These are phyloP conservation scores for Lynx canadensis DNA, from an alignment of 2,113 vertebrate genomes.

Conservation along the genomic window DNA sequence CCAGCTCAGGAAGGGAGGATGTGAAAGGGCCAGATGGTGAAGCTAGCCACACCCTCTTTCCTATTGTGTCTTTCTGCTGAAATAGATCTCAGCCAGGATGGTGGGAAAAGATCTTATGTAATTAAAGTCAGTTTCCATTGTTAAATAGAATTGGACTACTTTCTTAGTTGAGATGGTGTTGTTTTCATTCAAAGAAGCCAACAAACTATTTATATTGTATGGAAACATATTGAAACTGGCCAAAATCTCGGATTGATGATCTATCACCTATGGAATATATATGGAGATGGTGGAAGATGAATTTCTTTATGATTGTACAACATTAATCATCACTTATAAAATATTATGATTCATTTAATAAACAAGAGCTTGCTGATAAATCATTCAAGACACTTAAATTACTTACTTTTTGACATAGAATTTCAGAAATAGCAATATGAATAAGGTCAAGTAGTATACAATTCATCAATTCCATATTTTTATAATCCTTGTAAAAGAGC, in stretches of 20 bases:
- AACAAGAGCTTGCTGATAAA: not conserved
- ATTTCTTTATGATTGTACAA: not conserved
- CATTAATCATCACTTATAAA: not conserved
- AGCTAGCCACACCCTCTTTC: not conserved
- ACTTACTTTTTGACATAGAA: slow-evolving; percentile 22
- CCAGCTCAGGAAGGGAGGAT: not conserved
- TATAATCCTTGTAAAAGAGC: not conserved
- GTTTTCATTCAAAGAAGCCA: not conserved
- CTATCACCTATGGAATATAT: not conserved
- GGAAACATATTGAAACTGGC: not conserved
- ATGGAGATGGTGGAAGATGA: not conserved
- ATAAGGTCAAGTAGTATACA: not conserved
- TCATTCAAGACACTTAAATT: not conserved
- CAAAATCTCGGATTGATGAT: not conserved
- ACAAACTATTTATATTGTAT: not conserved
- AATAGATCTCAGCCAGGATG: not conserved
- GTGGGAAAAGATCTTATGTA: not conserved
- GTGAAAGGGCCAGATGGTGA: not conserved
- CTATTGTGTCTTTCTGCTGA: not conserved
- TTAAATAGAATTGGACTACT: not conserved
- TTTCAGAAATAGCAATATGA: not conserved
- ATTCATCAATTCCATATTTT: not conserved
- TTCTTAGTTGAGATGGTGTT: not conserved
- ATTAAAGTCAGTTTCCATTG: not conserved
- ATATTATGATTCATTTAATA: slow-evolving; percentile 3